Evolutionary conservation across 2,797 vertebrate genomes (phyloP).

Genomic region (Dallia pectoralis): DNA sequence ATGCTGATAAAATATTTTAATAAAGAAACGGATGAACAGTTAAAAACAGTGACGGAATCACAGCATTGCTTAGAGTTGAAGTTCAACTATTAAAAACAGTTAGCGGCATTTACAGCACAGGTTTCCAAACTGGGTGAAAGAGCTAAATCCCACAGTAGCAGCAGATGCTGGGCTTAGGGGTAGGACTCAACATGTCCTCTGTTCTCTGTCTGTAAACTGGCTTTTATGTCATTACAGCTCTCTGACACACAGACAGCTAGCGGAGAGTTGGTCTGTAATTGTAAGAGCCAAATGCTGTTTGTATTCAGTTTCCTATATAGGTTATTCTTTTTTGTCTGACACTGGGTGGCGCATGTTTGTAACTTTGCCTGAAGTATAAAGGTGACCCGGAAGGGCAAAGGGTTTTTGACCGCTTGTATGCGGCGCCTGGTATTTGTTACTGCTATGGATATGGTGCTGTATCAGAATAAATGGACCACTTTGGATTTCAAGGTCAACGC

Average conservation of each 20-base stretch:
- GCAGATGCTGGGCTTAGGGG: conserved; percentile 22
- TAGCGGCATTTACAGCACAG: conserved; percentile 57
- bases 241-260: conserved; percentile 41
- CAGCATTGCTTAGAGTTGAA: conserved; percentile 45
- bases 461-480: too few species aligned
- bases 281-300: too few species aligned
- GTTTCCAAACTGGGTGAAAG: conserved; percentile 45
- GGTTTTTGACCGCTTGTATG: too few species aligned
- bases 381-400: too few species aligned
- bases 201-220: conserved; percentile 60
- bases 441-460: too few species aligned
- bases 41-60: conserved; percentile 62
- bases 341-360: too few species aligned
- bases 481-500: too few species aligned
- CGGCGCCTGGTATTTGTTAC: too few species aligned
- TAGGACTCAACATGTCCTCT: conserved; percentile 55
- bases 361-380: too few species aligned
- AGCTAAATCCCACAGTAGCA: conserved; percentile 23
- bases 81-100: conserved; percentile 65
- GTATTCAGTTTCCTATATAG: too few species aligned
- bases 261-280: conserved; percentile 16
- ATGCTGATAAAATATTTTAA: conserved; percentile 63
- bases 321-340: too few species aligned
- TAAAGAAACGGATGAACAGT: conserved; percentile 69
- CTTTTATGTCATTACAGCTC: conserved; percentile 53